These are phyloP conservation scores for Serrognathus titanus DNA, from an alignment of 2,888 invertebrate species.

Conservation along the genomic window DNA sequence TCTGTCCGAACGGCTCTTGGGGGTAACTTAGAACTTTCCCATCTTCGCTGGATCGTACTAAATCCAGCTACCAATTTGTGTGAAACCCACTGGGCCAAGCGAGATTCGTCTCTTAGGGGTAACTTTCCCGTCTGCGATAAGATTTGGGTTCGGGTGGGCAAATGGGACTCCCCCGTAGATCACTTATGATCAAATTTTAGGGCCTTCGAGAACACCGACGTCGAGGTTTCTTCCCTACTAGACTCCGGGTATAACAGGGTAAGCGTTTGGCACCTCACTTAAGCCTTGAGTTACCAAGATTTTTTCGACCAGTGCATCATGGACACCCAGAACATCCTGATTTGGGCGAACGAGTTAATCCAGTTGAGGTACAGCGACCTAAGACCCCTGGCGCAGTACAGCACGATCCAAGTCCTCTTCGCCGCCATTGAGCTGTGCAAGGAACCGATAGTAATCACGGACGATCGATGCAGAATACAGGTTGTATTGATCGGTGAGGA, in stretches of 20 bases:
- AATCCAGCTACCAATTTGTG: no score
- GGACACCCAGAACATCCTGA: conserved; percentile 60
- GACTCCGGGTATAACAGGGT: conserved; percentile 88
- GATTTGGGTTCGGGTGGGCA: no score
- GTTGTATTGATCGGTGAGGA: conserved; percentile 44
- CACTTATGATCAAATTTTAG: conserved; percentile 52
- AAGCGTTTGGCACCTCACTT: conserved; percentile 43
- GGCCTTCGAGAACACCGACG: conserved; percentile 79
- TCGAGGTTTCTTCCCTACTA: conserved; percentile 69
- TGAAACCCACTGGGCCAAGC: no score
- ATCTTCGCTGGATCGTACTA: no score
- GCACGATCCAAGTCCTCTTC: conserved; percentile 76
- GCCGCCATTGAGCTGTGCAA: conserved; percentile 80
- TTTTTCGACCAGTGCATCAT: conserved; percentile 58
- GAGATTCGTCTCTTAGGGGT: no score
- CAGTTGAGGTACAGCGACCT: conserved; percentile 78
- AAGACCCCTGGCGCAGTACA: conserved; percentile 70
- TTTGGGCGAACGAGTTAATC: conserved; percentile 68
- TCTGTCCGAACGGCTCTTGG: no score
- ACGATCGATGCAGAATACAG: conserved; percentile 78
- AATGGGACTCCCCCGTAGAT: no score
- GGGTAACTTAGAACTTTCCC: no score
- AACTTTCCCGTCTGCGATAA: no score
- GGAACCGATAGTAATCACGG: conserved; percentile 85
- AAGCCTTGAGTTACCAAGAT: no score